Evolutionary conservation across 2,113 vertebrate species (phyloP).

Genomic region (Eurystomus gularis): DNA sequence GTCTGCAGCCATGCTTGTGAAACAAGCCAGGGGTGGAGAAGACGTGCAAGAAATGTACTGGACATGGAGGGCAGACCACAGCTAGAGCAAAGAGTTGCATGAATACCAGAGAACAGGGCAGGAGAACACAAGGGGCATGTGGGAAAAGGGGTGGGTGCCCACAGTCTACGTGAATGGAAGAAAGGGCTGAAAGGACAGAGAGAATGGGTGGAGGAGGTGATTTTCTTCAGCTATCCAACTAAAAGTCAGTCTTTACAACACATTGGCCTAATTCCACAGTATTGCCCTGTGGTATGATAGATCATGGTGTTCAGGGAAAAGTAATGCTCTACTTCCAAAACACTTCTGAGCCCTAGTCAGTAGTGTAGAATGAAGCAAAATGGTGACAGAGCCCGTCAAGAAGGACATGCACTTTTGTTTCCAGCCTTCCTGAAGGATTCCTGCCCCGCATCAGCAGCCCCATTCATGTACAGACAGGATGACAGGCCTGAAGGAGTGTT

Average conservation of each 20-base stretch:
- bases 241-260: background rate
- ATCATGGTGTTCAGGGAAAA: background rate
- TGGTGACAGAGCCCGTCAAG: background rate
- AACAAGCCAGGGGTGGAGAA: background rate
- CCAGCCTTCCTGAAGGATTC: background rate
- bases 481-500: background rate
- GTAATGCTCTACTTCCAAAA: background rate
- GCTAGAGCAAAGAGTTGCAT: background rate
- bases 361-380: background rate
- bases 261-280: background rate
- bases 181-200: background rate
- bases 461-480: background rate
- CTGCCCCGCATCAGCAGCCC: background rate
- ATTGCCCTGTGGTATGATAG: background rate
- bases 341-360: background rate
- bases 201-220: background rate
- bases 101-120: background rate
- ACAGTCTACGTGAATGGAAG: rapidly evolving
- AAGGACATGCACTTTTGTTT: background rate
- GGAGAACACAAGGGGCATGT: background rate
- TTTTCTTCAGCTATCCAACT: background rate
- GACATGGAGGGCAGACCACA: background rate
- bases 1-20: background rate
- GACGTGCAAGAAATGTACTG: background rate
- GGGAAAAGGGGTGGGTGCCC: background rate